Conservation (phyloP, 2,888 invertebrate genomes). For the Apodemia zela region DNA sequence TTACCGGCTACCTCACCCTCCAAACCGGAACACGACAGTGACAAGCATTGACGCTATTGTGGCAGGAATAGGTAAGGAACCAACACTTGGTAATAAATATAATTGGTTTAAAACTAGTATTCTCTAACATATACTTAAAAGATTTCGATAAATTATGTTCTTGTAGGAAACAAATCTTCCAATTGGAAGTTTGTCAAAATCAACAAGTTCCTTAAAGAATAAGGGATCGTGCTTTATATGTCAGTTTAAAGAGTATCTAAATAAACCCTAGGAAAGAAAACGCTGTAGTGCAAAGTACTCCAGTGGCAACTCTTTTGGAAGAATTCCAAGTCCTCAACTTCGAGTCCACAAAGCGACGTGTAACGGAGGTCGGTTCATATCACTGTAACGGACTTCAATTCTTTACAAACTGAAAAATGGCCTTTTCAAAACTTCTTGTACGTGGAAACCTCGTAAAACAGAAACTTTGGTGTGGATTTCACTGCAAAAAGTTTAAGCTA, state of each 20-base stretch:
- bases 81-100: no score
- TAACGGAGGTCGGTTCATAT: slow-evolving; percentile 3
- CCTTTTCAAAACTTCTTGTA: background rate
- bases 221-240: background rate
- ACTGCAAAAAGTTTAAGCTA: background rate
- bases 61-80: no score
- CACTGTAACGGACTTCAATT: slow-evolving; percentile 11
- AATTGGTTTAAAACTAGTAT: no score
- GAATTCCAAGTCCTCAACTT: slow-evolving; percentile 9
- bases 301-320: slow-evolving; percentile 11
- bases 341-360: slow-evolving; percentile 11
- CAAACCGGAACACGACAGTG: no score
- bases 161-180: no score
- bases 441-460: background rate
- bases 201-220: background rate
- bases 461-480: background rate
- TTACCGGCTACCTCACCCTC: no score
- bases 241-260: slow-evolving; percentile 1
- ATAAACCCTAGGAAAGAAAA: background rate
- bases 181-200: no score
- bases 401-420: slow-evolving; percentile 7
- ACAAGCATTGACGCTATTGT: no score
- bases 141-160: no score
- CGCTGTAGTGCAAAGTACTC: slow-evolving; percentile 6
- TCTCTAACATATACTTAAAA: no score